Percentiles rank a stretch among this genome's conserved stretches.
phyloP scores from a whole-genome alignment of 2,888 invertebrate genomes.

The Platycheirus rosarum region DNA sequence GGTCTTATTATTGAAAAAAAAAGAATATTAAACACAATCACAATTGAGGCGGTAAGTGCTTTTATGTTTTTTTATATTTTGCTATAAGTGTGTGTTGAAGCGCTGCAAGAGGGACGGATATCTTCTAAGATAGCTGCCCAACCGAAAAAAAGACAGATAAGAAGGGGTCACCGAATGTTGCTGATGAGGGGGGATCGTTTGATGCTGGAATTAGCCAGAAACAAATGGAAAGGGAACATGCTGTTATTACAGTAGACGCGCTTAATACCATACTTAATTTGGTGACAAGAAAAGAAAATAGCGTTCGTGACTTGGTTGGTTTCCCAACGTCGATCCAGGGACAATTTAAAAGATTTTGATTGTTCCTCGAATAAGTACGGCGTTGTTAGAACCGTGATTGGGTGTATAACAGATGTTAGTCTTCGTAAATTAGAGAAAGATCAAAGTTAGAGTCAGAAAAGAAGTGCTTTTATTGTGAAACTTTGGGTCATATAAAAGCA shows the following conservation, averaged over 20 bases:
- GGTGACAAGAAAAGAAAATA: neutral
- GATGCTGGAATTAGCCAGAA: neutral
- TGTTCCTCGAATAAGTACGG: neutral
- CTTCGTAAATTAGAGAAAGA: slow-evolving; percentile 25
- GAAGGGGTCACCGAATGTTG: neutral
- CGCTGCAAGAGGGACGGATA: no score
- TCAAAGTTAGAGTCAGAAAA: slow-evolving; percentile 1
- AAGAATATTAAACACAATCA: no score
- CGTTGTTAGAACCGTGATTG: neutral
- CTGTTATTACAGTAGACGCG: neutral
- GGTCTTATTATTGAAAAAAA: no score
- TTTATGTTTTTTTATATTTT: no score
- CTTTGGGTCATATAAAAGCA: slow-evolving; percentile 18
- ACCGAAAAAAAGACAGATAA: neutral
- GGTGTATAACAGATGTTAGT: slow-evolving; percentile 20
- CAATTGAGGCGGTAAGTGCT: no score
- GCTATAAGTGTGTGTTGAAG: no score
- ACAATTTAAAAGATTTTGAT: no score
- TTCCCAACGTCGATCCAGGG: neutral
- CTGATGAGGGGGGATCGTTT: neutral
- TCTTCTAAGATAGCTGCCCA: no score
- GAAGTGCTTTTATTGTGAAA: slow-evolving; percentile 17
- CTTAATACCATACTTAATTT: neutral
- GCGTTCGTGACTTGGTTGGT: neutral
- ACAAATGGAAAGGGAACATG: neutral